A percentile compares a stretch with the other conserved stretches of the same genome.
phyloP scores from a whole-genome alignment of 1,140 invertebrate species.

The Lysiphlebus fabarum region DNA sequence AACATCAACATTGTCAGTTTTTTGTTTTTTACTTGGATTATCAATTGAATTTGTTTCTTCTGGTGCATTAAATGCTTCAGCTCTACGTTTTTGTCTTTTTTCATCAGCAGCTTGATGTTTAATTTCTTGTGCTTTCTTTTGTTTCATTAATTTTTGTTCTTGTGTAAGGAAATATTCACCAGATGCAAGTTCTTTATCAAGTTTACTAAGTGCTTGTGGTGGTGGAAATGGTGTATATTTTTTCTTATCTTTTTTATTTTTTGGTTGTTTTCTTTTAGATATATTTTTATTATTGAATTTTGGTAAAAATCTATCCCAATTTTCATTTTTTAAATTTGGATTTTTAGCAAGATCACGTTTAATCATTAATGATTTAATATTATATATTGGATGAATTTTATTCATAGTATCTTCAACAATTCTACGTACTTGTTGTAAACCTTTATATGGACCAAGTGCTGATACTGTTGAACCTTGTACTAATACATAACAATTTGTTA shows the following conservation, averaged over 20 bases:
- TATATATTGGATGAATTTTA: constrained; percentile 99
- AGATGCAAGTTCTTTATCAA: constrained; percentile 90
- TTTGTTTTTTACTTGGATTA: constrained; percentile 33
- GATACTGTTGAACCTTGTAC: constrained; percentile 99
- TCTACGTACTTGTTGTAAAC: constrained; percentile 85
- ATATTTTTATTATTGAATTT: constrained; percentile 93
- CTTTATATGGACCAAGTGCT: constrained; percentile 91
- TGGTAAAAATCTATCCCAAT: constrained; percentile 96
- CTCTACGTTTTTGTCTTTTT: constrained; percentile 72
- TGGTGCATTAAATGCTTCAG: constrained; percentile 80
- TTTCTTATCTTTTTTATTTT: constrained; percentile 83
- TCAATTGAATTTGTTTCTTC: constrained; percentile 60
- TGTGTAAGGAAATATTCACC: constrained; percentile 96
- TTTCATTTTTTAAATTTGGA: constrained; percentile 87
- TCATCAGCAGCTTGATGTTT: constrained; percentile 70
- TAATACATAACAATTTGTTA: constrained; percentile 97
- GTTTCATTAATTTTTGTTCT: constrained; percentile 72
- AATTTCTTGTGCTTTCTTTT: constrained; percentile 70
- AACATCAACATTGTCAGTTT: constrained; percentile 59
- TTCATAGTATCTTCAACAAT: constrained; percentile 98
- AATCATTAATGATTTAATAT: constrained; percentile 98
- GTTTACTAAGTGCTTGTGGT: constrained; percentile 84
- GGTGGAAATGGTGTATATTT: constrained; percentile 98
- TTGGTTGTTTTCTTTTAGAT: constrained; percentile 80
- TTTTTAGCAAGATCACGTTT: constrained; percentile 93